These are phyloP conservation scores for Deroplatys truncata DNA, from an alignment of 2,888 invertebrate species.

Conservation along the genomic window DNA sequence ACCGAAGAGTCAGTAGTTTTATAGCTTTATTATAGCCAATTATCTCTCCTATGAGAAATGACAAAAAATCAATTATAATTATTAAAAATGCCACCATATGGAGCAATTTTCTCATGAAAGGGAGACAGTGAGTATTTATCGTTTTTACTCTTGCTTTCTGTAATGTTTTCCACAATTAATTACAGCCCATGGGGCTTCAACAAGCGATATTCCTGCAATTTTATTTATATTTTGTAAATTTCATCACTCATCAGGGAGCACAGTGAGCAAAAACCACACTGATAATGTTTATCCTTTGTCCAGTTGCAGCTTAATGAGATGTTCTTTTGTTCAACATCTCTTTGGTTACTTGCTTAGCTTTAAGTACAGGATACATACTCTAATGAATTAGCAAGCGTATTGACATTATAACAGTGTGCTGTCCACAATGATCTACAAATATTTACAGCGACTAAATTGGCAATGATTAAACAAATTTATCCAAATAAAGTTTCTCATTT, in stretches of 20 bases:
- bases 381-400: no score
- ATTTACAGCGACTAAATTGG: no score
- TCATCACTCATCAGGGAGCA: not conserved
- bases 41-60: not conserved
- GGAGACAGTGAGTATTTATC: not conserved
- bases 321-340: not conserved
- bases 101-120: not conserved
- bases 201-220: not conserved
- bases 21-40: not conserved
- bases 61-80: not conserved
- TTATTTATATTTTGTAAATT: not conserved
- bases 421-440: no score
- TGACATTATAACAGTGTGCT: no score
- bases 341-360: not conserved
- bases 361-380: not conserved
- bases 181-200: not conserved
- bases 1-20: not conserved
- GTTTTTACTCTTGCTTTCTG: not conserved
- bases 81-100: not conserved
- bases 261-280: not conserved
- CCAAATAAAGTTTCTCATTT: no score
- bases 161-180: not conserved
- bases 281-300: not conserved
- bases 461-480: no score
- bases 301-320: not conserved